Conservation (phyloP, 1,140 invertebrate genomes). For the Drosophila sturtevanti region DNA sequence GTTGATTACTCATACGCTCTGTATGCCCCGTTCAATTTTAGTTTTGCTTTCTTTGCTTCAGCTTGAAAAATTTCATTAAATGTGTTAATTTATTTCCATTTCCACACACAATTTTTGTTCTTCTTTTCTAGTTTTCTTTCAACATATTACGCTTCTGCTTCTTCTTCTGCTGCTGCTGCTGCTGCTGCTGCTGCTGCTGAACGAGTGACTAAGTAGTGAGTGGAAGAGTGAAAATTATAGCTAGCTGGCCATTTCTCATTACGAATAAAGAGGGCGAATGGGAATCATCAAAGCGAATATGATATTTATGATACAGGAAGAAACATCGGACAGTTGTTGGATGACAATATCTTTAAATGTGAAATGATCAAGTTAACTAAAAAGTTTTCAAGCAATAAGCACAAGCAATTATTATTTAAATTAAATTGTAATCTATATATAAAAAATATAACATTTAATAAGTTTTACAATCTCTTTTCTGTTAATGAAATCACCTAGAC, state of each 20-base stretch:
- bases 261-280: too few relatives aligned
- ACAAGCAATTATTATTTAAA: too few relatives aligned
- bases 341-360: neutral
- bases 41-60: constrained; percentile 11
- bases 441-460: too few relatives aligned
- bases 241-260: too few relatives aligned
- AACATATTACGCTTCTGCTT: constrained; percentile 38
- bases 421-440: too few relatives aligned
- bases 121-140: constrained; percentile 29
- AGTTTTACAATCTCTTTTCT: too few relatives aligned
- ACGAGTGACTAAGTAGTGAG: constrained; percentile 19
- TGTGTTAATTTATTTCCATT: constrained; percentile 80
- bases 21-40: constrained; percentile 46
- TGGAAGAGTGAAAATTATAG: constrained; percentile 7
- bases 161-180: neutral
- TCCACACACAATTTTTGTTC: constrained; percentile 62
- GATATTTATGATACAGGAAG: constrained; percentile 41
- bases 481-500: too few relatives aligned
- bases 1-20: constrained; percentile 79
- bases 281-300: constrained; percentile 25
- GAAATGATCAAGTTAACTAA: too few relatives aligned
- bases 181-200: too few relatives aligned
- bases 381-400: too few relatives aligned
- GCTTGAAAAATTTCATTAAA: constrained; percentile 69
- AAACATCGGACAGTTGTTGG: constrained; percentile 17